Evolutionary conservation across 2,113 vertebrate genomes (phyloP).

Genomic region (Lichenostomus cassidix): DNA sequence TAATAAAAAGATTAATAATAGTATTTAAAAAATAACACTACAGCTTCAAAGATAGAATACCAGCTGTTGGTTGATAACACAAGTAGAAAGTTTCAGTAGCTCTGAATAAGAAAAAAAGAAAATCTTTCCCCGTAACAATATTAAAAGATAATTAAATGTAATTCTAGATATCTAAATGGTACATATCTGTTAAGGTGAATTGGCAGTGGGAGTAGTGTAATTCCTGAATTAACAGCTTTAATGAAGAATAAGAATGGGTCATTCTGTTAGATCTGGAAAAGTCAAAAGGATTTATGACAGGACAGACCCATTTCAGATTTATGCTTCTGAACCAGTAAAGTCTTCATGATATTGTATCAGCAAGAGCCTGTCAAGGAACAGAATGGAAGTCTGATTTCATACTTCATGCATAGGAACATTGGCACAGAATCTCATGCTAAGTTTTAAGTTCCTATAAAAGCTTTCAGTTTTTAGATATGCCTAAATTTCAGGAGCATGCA

Average conservation of each 20-base stretch:
- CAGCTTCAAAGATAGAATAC: neutral
- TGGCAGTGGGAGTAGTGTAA: neutral
- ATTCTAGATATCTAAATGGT: neutral
- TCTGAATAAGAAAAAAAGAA: neutral
- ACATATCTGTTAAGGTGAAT: neutral
- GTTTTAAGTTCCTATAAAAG: neutral
- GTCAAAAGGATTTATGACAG: neutral
- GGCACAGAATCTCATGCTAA: neutral
- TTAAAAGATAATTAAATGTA: neutral
- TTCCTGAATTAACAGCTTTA: neutral
- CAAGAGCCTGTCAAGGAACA: neutral
- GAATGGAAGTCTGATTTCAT: neutral
- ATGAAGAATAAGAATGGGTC: neutral
- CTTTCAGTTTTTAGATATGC: neutral
- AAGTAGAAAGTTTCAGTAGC: neutral
- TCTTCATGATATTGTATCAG: neutral
- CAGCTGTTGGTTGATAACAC: neutral
- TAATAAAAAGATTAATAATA: neutral
- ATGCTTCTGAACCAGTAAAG: neutral
- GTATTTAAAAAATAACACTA: neutral
- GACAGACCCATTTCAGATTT: neutral
- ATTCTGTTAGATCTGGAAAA: neutral
- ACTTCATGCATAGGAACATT: neutral
- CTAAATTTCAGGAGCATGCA: neutral
- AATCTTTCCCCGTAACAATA: neutral